Evolutionary conservation across 30 jellyfish, hydroid and myxozoan genomes (phyloP).

Genomic region (Cassiopea xamachana): DNA sequence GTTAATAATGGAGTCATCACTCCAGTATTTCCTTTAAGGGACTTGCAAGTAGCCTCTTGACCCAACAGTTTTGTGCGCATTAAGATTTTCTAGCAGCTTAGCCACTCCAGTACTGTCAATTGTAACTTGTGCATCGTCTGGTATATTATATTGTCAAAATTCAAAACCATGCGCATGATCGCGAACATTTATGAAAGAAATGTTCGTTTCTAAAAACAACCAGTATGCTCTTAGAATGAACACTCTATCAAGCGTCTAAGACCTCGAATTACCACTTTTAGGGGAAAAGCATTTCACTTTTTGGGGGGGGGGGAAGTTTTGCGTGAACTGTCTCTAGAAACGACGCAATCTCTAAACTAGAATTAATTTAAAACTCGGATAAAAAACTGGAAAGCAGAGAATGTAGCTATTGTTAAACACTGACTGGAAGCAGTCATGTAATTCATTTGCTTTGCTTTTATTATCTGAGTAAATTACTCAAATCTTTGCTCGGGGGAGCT

Average conservation of each 20-base stretch:
- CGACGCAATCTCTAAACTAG: no score
- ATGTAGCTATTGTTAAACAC: background rate
- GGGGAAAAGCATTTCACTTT: no score
- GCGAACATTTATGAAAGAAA: no score
- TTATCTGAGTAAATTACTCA: background rate
- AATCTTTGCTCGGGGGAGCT: background rate
- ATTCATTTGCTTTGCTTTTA: background rate
- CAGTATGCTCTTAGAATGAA: no score
- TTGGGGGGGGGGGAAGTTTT: no score
- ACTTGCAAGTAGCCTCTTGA: background rate
- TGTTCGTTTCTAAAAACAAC: no score
- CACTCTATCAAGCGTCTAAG: no score
- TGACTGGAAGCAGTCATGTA: background rate
- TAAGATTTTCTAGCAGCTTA: background rate
- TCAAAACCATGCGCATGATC: background rate
- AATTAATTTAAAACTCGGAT: no score
- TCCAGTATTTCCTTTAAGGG: background rate
- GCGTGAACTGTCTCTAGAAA: no score
- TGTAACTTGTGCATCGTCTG: background rate
- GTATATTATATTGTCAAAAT: background rate
- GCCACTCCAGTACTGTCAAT: background rate
- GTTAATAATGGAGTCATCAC: background rate
- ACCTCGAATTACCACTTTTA: no score
- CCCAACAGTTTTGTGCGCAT: background rate
- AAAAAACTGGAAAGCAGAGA: no score